phyloP scores from a whole-genome alignment of 35 echinoderm and acorn worm genomes.

The Apostichopus japonicus region DNA sequence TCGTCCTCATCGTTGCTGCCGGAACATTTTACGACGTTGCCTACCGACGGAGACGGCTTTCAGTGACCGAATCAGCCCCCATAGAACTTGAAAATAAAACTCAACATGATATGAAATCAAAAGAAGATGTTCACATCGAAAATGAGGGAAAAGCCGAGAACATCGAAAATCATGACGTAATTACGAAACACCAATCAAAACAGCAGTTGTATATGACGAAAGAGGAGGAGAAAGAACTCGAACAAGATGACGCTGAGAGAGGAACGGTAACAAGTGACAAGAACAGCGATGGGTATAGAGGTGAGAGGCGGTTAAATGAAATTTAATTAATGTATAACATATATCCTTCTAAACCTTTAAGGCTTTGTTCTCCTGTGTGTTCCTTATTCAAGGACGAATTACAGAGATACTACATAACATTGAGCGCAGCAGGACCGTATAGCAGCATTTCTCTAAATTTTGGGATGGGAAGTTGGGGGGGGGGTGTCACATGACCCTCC shows the following conservation, averaged over 20 bases:
- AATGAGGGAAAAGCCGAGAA: background rate
- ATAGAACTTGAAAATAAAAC: background rate
- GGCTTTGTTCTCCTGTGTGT: no score
- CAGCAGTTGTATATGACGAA: slow-evolving; percentile 12
- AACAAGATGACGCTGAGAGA: background rate
- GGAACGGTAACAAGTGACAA: no score
- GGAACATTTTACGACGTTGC: slow-evolving; percentile 5
- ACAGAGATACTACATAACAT: no score
- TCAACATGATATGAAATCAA: background rate
- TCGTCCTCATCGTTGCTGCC: background rate
- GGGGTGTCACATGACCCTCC: no score
- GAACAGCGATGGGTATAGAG: no score
- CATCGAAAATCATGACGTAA: background rate
- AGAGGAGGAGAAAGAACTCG: background rate
- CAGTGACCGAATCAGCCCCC: background rate
- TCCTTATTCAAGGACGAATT: no score
- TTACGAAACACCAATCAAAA: slow-evolving; percentile 11
- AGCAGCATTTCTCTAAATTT: no score
- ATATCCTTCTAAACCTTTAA: no score
- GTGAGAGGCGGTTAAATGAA: no score
- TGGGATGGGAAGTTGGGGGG: no score
- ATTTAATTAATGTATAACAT: no score
- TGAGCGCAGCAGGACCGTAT: no score
- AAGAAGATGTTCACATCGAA: background rate
- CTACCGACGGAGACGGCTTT: background rate